Conservation (phyloP, 1,140 invertebrate genomes). For the Drosophila repleta region DNA sequence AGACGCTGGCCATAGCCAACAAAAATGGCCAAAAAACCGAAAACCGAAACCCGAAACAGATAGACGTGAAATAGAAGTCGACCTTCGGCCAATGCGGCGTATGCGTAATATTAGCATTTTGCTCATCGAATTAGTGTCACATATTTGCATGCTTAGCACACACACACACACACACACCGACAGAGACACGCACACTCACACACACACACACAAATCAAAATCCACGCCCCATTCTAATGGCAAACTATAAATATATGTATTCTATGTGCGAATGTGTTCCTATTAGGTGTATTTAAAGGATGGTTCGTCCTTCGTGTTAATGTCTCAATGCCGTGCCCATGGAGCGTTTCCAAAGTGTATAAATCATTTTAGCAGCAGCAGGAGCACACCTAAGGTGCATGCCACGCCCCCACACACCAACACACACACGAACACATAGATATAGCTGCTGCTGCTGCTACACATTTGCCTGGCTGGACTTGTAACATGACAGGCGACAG, state of each 20-base stretch:
- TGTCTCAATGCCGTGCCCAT: constrained; percentile 79
- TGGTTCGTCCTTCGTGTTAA: constrained; percentile 65
- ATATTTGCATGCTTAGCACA: constrained; percentile 36
- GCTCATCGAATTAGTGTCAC: constrained; percentile 50
- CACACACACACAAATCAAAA: constrained; percentile 13
- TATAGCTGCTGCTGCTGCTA: constrained; percentile 9
- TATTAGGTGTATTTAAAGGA: constrained; percentile 21
- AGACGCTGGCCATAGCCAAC: constrained; percentile 49
- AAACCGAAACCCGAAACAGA: constrained; percentile 1
- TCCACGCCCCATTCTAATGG: constrained; percentile 8
- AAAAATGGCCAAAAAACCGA: constrained; percentile 7
- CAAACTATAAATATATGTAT: constrained; percentile 12
- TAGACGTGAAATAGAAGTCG: background rate
- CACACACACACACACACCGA: background rate
- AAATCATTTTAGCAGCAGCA: constrained; percentile 72
- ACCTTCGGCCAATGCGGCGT: constrained; percentile 46
- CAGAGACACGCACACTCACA: no score
- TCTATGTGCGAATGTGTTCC: constrained; percentile 11
- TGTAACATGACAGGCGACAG: constrained; percentile 76
- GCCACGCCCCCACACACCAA: constrained; percentile 57
- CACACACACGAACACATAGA: background rate
- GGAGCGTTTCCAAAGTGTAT: constrained; percentile 47
- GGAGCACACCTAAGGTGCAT: constrained; percentile 54
- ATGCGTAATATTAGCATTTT: constrained; percentile 45
- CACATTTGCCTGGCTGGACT: constrained; percentile 37